Percentiles rank a stretch among this genome's conserved stretches.
phyloP scores from a whole-genome alignment of 2,113 vertebrate genomes.

The Promerops cafer region DNA sequence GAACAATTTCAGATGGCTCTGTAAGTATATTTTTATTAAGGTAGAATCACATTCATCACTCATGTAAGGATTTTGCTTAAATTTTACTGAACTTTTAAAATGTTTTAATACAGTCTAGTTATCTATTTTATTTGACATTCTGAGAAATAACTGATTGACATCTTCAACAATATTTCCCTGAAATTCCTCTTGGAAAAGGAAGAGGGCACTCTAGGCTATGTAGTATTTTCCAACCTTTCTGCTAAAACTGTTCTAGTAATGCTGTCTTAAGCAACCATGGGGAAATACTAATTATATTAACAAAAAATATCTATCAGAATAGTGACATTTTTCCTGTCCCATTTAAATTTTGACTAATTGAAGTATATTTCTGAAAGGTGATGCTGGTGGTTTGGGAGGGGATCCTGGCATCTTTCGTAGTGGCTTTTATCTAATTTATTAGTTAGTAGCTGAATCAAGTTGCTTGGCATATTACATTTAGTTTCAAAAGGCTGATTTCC shows the following conservation, averaged over 20 bases:
- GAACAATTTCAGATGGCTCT: slow-evolving; percentile 98
- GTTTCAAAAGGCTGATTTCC: background rate
- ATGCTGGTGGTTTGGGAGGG: background rate
- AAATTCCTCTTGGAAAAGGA: slow-evolving; percentile 41
- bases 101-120: background rate
- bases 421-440: slow-evolving; percentile 39
- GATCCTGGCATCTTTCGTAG: background rate
- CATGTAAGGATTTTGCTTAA: background rate
- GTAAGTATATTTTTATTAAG: slow-evolving; percentile 77
- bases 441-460: background rate
- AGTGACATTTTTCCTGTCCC: background rate
- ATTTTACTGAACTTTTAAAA: background rate
- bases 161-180: background rate
- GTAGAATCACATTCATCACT: background rate
- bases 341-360: slow-evolving; percentile 7
- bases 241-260: background rate
- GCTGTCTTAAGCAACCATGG: background rate
- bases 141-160: background rate
- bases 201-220: slow-evolving; percentile 69
- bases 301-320: slow-evolving; percentile 24
- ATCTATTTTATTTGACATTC: background rate
- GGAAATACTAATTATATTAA: slow-evolving; percentile 31
- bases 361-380: slow-evolving; percentile 7
- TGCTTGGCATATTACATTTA: background rate
- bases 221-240: background rate